Conservation (phyloP, 64 coral and sea anemone species). For the Dendronephthya gigantea region DNA sequence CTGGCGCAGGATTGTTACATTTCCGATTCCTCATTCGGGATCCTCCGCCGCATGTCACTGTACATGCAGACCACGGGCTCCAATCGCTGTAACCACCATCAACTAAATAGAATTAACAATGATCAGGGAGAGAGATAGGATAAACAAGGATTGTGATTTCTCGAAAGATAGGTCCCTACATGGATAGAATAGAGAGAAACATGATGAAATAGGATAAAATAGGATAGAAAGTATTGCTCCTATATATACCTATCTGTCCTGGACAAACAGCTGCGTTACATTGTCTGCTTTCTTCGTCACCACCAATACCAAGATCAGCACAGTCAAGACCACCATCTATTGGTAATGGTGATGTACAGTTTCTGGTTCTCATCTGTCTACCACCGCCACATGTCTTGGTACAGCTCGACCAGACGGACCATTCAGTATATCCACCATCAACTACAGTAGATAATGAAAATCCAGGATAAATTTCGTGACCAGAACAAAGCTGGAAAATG, state of each 20-base stretch:
- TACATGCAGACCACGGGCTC: conserved; percentile 34
- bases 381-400: conserved; percentile 22
- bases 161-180: too few relatives aligned
- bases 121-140: background rate
- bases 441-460: background rate
- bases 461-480: background rate
- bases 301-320: conserved; percentile 16
- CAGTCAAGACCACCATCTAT: conserved; percentile 17
- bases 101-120: conserved; percentile 12
- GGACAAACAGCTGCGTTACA: conserved; percentile 17
- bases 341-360: background rate
- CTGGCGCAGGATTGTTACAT: conserved; percentile 31
- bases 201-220: background rate
- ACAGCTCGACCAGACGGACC: conserved; percentile 28
- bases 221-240: background rate
- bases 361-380: background rate
- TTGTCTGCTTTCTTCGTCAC: background rate
- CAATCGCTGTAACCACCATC: conserved; percentile 36
- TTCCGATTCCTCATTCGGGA: conserved; percentile 18
- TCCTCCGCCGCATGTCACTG: conserved; percentile 3
- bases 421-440: conserved; percentile 26
- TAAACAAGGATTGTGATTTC: too few relatives aligned
- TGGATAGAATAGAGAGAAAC: background rate
- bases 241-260: background rate
- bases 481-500: background rate